phyloP scores from a whole-genome alignment of 2,888 invertebrate genomes.

The Bombyx huttoni region DNA sequence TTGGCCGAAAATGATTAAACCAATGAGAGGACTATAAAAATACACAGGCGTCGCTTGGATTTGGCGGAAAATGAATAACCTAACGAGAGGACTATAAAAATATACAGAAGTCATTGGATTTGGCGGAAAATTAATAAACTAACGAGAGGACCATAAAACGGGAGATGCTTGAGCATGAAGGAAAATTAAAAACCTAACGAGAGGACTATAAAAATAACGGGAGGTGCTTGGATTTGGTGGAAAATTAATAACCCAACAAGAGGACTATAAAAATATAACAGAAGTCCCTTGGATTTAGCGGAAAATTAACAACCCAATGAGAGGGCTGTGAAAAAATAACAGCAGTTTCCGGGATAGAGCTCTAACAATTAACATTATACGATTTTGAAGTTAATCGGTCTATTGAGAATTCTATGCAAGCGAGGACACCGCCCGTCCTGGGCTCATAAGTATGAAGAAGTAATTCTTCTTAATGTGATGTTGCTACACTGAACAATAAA shows the following conservation, averaged over 20 bases:
- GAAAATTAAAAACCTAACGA: too few species aligned
- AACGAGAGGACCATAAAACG: too few species aligned
- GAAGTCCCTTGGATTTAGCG: conserved; percentile 40
- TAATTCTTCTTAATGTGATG: not conserved
- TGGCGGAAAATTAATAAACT: too few species aligned
- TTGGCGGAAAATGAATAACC: too few species aligned
- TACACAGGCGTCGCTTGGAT: conserved; percentile 48
- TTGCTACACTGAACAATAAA: too few species aligned
- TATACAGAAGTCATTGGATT: too few species aligned
- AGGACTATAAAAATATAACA: conserved; percentile 85
- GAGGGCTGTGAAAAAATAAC: conserved; percentile 81
- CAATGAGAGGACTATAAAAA: conserved; percentile 80
- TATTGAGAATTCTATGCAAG: not conserved
- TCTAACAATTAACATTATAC: not conserved
- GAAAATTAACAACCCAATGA: conserved; percentile 38
- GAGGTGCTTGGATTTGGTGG: conserved; percentile 78
- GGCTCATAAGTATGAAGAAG: conserved; percentile 30
- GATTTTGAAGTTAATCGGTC: conserved; percentile 13
- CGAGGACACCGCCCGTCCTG: conserved; percentile 21
- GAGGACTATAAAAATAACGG: too few species aligned
- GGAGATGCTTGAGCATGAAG: too few species aligned
- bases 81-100: too few species aligned
- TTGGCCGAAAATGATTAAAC: too few species aligned
- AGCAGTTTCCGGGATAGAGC: not conserved
- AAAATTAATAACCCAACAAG: conserved; percentile 27